Evolutionary conservation across 2,113 vertebrate genomes (phyloP).

Genomic region (Hypomesus transpacificus): DNA sequence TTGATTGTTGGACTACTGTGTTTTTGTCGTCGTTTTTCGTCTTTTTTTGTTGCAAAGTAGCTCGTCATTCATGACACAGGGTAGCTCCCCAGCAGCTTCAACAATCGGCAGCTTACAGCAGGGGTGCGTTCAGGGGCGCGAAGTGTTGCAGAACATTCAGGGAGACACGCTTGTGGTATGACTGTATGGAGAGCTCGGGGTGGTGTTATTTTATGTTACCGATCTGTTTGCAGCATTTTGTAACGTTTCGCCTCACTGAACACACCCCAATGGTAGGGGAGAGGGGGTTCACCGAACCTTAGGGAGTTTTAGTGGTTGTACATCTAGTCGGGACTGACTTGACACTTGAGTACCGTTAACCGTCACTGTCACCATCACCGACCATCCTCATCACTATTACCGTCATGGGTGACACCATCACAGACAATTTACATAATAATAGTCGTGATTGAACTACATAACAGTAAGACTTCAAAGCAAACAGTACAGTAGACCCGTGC

Average conservation of each 20-base stretch:
- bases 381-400: too few species aligned
- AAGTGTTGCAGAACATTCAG: too few species aligned
- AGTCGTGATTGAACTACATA: slow-evolving; percentile 29
- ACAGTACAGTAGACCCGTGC: slow-evolving; percentile 51
- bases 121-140: slow-evolving; percentile 1
- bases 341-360: slow-evolving; percentile 12
- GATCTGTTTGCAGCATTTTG: too few species aligned
- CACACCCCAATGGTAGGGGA: too few species aligned
- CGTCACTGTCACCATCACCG: slow-evolving; percentile 1
- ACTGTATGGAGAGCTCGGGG: too few species aligned
- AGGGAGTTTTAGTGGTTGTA: background rate
- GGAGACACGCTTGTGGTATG: too few species aligned
- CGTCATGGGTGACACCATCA: slow-evolving; percentile 1
- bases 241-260: too few species aligned
- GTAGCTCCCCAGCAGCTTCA: slow-evolving; percentile 41
- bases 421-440: slow-evolving; percentile 44
- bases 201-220: too few species aligned
- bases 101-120: slow-evolving; percentile 31
- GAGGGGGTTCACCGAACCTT: background rate
- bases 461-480: slow-evolving; percentile 34
- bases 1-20: slow-evolving; percentile 52
- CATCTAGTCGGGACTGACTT: slow-evolving; percentile 11
- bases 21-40: slow-evolving; percentile 18
- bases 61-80: slow-evolving; percentile 46
- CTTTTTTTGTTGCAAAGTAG: slow-evolving; percentile 16